Percentiles rank a stretch among this genome's conserved stretches.
These are phyloP conservation scores for Dipodomys spectabilis DNA, from an alignment of 2,113 vertebrate genomes.

Conservation along the genomic window DNA sequence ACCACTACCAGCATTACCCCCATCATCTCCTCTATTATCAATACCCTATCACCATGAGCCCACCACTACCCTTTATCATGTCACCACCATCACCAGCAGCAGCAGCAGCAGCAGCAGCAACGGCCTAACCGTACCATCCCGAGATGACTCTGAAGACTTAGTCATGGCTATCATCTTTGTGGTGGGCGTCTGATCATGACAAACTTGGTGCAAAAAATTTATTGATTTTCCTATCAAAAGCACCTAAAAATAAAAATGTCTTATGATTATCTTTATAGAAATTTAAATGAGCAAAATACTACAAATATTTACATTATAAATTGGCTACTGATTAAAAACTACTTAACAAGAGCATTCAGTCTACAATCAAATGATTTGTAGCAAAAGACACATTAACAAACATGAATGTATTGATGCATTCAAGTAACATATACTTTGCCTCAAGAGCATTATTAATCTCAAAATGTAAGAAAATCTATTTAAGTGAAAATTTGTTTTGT, in stretches of 20 bases:
- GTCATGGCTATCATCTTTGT: conserved; percentile 92
- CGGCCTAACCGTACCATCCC: conserved; percentile 88
- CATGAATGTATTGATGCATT: rapidly evolving
- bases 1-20: neutral
- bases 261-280: neutral
- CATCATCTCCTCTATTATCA: neutral
- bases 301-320: neutral
- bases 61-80: too few relatives aligned
- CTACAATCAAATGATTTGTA: neutral
- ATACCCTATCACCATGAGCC: neutral
- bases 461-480: neutral
- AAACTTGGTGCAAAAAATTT: conserved; percentile 99
- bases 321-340: neutral
- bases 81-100: rapidly evolving
- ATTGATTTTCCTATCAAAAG: conserved; percentile 99
- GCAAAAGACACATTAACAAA: neutral
- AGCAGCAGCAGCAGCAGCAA: neutral
- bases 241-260: conserved; percentile 86
- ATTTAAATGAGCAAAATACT: neutral
- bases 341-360: neutral
- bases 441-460: neutral
- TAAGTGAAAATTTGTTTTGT: neutral
- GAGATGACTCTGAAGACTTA: conserved; percentile 92
- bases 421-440: rapidly evolving
- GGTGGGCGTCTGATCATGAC: conserved; percentile 95